Base-by-base conservation (phyloP, 2,113 vertebrate species). In the Phyllopteryx taeniolatus region DNA sequence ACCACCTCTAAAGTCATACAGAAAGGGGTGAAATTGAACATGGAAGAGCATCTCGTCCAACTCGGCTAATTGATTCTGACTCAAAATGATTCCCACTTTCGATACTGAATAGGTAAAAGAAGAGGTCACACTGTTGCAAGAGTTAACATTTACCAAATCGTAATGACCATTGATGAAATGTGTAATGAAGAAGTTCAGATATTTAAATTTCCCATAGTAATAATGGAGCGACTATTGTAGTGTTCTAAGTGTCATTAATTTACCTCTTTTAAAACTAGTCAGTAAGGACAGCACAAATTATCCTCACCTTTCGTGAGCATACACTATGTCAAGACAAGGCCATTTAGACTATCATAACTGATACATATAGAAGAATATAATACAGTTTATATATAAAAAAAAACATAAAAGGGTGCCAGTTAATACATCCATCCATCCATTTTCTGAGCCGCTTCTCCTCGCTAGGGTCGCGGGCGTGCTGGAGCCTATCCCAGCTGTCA, bases 211-310 rank as follows among this genome's bases (percentile, higher is more conserved):
- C 15, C 51, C 12, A 53, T 1, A 53, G 51, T 39, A 53, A 61
- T 59, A 70, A 53, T 72, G 80, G 54, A 75, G 68, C 27, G 27
- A 27, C 27, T 27, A 27, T 27, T 27, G 76, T 79, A 53, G 0
- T 19, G 2, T 20, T 53, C 51, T 20, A 39, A 19, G 51, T 20
- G 17, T 5, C 35, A 39, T 39, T 39, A 39, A 39, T 39, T 39
- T 39, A 39, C 3, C 6, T 20, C 15, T 20, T 7, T 19, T 19
- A 51, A 13, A 15, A 51, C 51, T 19, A 51, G 15, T 53, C 19
- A 53, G 17, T 11, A 53, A 53, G 17, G 17, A 20, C 17, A 20
- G 5, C 15, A 20, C 17, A 53, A 53, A 53, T 19, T 6, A 53
- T 53, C 15, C 15, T 20, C 2, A 53, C 17, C 51, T 19, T 53